phyloP scores from a whole-genome alignment of 2,888 invertebrate species.

The Nasonia oneida region DNA sequence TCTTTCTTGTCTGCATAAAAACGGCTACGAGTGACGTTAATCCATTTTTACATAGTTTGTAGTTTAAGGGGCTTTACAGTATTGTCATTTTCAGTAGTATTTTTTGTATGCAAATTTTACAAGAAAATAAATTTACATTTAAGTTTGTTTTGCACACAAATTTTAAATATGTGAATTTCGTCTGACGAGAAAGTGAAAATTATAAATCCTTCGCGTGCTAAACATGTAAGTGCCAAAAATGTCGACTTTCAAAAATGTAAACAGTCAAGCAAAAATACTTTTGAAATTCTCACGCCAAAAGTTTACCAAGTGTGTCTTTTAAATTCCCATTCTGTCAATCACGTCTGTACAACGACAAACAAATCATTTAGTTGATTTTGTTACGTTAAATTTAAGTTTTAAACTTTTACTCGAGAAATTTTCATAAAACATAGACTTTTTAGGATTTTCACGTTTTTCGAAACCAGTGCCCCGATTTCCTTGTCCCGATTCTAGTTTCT shows the following conservation, averaged over 20 bases:
- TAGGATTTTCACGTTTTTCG: constrained; percentile 28
- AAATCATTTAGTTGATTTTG: constrained; percentile 34
- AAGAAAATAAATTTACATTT: constrained; percentile 15
- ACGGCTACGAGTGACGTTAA: constrained; percentile 37
- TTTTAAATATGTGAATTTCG: neutral
- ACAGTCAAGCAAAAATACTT: constrained; percentile 31
- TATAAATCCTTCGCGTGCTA: constrained; percentile 22
- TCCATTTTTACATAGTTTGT: constrained; percentile 54
- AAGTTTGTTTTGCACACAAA: neutral
- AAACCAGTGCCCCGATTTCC: constrained; percentile 31
- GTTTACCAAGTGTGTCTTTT: constrained; percentile 29
- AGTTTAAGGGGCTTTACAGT: constrained; percentile 54
- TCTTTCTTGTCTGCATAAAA: constrained; percentile 65
- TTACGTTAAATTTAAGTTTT: neutral
- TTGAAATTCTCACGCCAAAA: constrained; percentile 22
- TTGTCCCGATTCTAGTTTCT: constrained; percentile 51
- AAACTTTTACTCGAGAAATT: constrained; percentile 16
- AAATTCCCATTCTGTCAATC: constrained; percentile 18
- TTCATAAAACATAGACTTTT: constrained; percentile 7
- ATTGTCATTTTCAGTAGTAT: constrained; percentile 44
- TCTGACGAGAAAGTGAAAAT: constrained; percentile 13
- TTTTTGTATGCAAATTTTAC: constrained; percentile 29
- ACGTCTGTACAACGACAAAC: constrained; percentile 21
- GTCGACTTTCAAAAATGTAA: constrained; percentile 20
- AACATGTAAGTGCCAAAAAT: constrained; percentile 53